Percentiles rank a stretch among this genome's conserved stretches.
phyloP scores from a whole-genome alignment of 2,888 invertebrate genomes.

The Fabriciana adippe region DNA sequence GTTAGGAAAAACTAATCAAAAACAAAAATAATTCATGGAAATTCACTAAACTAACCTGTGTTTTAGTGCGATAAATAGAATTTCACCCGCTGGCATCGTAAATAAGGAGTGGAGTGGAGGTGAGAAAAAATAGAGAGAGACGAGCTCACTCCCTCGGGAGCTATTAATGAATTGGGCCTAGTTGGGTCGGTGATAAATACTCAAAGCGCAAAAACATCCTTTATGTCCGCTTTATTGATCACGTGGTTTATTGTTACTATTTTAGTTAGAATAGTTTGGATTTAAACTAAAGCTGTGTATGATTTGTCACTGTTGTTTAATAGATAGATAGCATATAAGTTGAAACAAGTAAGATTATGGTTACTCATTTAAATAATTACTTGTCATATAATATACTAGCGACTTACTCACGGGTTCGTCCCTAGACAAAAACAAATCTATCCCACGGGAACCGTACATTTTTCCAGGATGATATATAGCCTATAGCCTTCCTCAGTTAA shows the following conservation, averaged over 20 bases:
- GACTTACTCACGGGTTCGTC: too few relatives aligned
- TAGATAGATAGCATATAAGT: neutral
- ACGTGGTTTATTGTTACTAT: constrained; percentile 34
- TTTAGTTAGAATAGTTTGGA: constrained; percentile 10
- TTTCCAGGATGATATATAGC: too few relatives aligned
- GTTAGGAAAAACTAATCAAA: neutral
- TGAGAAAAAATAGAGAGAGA: constrained; percentile 61
- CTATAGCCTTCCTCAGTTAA: too few relatives aligned
- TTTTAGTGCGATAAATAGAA: constrained; percentile 45
- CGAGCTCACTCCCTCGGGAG: constrained; percentile 48
- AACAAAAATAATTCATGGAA: neutral
- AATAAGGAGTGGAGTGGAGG: constrained; percentile 54
- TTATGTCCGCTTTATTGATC: constrained; percentile 38
- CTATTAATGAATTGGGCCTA: constrained; percentile 62
- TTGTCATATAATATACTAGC: too few relatives aligned
- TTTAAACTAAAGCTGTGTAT: constrained; percentile 1
- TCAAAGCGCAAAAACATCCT: constrained; percentile 50
- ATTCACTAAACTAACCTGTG: constrained; percentile 9
- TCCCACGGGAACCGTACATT: too few relatives aligned
- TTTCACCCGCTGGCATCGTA: constrained; percentile 57
- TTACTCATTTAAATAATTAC: too few relatives aligned
- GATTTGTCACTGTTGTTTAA: neutral
- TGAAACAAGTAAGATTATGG: too few relatives aligned
- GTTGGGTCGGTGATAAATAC: constrained; percentile 47
- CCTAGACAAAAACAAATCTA: too few relatives aligned